Evolutionary conservation across 2,113 vertebrate species (phyloP), one percentile per base, ranked within the genome.

Genomic region (Raja brachyura): DNA sequence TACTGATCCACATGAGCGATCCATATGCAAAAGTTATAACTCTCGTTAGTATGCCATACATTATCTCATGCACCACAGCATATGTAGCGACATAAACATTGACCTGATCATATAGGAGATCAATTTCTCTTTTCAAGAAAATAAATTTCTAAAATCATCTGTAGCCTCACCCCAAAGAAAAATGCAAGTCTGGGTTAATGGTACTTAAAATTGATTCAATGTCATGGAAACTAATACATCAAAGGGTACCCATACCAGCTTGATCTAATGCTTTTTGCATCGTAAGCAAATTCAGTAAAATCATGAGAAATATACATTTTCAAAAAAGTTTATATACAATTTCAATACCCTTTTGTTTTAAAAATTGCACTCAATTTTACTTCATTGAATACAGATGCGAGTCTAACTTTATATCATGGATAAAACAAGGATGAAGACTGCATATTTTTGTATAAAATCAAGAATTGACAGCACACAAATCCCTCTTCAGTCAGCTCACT

Each of bases 401-500:
- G 33, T 31, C 66, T n/a, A 92, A 92, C 18, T 92, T 73, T 73
- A 28, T 39, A 92, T 73, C 68, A 28, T 73, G 39, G 33, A 22
- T 48, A 48, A 3, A 33, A 92, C 20, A 4, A 92, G 31, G 33
- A 70, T 70, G 20, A 92, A 92, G 33, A 92, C 90, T 73, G 10
- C 22, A 48, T 28, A 25, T 92, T 54, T 28, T 28, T 25, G 33
- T 68, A 48, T 73, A 92, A 48, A 48, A 68, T 54, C 39, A 48
- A 73, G 22, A 73, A 73, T 25, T 18, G 31, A 39, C 31, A 20
- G 68, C 63, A 90, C 61, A 90, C n/a, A 90, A 68, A 90, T 33
- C 66, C n/a, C 22, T 92, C 90, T 54, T 88, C 90, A 54, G 20
- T 92, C 66, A 92, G 66, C 90, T 54, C 90, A 10, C 22, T 92